Evolutionary conservation across 2,888 invertebrate species (phyloP), one percentile per base, ranked within the genome.

Genomic region (Leucoma salicis): DNA sequence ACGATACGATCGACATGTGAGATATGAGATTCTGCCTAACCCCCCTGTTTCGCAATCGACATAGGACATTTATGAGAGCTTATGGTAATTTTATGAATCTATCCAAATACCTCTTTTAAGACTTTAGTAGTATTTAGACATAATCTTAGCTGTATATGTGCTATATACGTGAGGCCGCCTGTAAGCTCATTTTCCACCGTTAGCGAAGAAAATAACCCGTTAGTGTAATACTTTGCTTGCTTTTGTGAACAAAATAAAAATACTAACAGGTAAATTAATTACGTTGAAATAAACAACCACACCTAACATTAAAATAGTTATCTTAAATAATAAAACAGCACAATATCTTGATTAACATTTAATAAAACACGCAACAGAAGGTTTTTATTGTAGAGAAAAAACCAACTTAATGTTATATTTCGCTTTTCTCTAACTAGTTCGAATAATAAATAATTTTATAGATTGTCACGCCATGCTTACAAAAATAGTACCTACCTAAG

Each of bases 391-490:
- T 40, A 48, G 47, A 42, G 49, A 46, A 53, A 44, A 46, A 35
- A 18, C 35, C n/a, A 14, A 38, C 40, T 32, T 42, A 39, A 13
- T 13, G 13, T 13, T 12, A 29, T 29, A 39, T 47, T 47, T 48
- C 47, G 46, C 51, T 56, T 58, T 56, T 53, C 32, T 50, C 52
- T 35, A 45, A 46, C 46, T 53, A 63, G 49, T 57, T 50, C 35
- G 58, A 60, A 66, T 59, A 59, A 46, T 42, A 64, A 58, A 51
- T 63, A 67, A 57, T 64, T 66, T 67, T 35, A 16, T 15, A 31
- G 24, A 35, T 31, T 41, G 41, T 35, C 75, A 76, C 75, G 75
- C 73, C 46, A 72, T 60, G 57, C 51, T 44, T 60, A 63, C 54
- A 57, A 49, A 63, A 69, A 66, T 65, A 66, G 52, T 40, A 35